Conservation (phyloP, 37 sponge, comb jelly and placozoan genomes). For the Cliona cf. orientalis region DNA sequence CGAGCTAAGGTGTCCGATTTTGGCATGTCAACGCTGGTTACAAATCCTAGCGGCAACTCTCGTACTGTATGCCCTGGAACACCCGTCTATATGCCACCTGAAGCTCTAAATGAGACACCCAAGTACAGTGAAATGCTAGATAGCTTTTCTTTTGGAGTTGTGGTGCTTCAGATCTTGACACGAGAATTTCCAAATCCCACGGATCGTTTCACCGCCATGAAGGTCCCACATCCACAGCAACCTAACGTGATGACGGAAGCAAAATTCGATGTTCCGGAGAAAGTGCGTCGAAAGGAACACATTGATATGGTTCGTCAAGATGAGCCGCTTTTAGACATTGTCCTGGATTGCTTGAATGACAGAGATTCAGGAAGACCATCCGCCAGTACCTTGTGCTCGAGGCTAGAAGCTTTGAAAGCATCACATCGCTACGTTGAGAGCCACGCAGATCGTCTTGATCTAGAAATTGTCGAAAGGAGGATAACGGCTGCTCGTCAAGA, state of each 20-base stretch:
- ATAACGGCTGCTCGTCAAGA: no score
- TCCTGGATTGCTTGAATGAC: conserved; percentile 23
- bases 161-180: conserved; percentile 18
- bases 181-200: conserved; percentile 10
- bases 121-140: conserved; percentile 22
- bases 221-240: neutral
- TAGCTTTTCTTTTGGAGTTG: conserved; percentile 42
- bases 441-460: no score
- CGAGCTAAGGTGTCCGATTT: conserved; percentile 55
- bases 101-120: conserved; percentile 24
- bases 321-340: neutral
- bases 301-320: neutral
- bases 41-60: neutral
- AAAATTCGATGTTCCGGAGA: conserved; percentile 13
- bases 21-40: conserved; percentile 29
- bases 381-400: neutral
- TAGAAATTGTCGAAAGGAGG: no score
- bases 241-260: neutral
- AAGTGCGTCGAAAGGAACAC: neutral
- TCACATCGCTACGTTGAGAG: conserved; percentile 7
- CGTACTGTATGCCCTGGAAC: conserved; percentile 37
- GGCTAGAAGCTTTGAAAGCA: neutral
- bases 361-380: neutral
- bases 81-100: conserved; percentile 38
- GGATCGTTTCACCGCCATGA: neutral